phyloP scores from a whole-genome alignment of 2,797 vertebrate species.

The Fringilla coelebs region DNA sequence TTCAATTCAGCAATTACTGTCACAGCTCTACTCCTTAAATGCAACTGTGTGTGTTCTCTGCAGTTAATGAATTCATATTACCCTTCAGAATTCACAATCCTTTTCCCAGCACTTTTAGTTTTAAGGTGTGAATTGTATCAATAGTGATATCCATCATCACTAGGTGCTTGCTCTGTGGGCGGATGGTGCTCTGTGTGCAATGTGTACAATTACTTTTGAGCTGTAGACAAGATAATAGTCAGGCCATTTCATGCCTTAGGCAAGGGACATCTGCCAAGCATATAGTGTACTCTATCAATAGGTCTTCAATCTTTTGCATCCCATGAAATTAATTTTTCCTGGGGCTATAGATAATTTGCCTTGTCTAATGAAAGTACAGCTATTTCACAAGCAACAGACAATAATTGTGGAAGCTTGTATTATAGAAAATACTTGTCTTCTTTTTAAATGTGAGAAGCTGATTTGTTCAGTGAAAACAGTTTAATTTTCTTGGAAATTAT shows the following conservation, averaged over 20 bases:
- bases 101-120: background rate
- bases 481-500: background rate
- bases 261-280: constrained; percentile 13
- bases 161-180: background rate
- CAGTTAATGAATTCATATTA: constrained; percentile 46
- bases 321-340: constrained; percentile 65
- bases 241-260: constrained; percentile 31
- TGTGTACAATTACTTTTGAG: constrained; percentile 50
- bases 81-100: background rate
- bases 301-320: constrained; percentile 44
- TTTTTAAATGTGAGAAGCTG: background rate
- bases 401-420: background rate
- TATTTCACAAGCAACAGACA: background rate
- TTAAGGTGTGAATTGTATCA: constrained; percentile 2
- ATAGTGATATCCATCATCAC: background rate
- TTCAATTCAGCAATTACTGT: constrained; percentile 68
- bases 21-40: constrained; percentile 50
- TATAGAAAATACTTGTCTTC: background rate
- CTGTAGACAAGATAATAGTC: constrained; percentile 39
- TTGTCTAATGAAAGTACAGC: constrained; percentile 48
- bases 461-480: background rate
- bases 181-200: background rate
- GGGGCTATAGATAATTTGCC: constrained; percentile 47
- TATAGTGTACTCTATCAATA: constrained; percentile 27
- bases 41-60: constrained; percentile 58